Evolutionary conservation across 2,888 invertebrate genomes (phyloP), one percentile per base, ranked within the genome.

Genomic region (Eremobia ochroleuca): DNA sequence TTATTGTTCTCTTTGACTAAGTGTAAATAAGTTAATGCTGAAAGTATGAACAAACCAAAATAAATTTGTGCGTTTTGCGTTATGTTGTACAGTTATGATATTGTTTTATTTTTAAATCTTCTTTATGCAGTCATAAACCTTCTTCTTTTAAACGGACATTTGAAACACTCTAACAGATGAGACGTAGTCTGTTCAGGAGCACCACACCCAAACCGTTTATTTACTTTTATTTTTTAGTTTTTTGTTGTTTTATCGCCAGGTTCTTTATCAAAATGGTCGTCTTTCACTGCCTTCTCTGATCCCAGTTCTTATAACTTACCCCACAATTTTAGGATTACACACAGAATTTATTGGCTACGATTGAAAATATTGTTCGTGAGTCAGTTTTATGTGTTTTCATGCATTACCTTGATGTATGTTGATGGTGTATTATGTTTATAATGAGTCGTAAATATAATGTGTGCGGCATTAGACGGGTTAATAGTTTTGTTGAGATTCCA

Each of bases 311-410:
- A 46, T 90, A 37, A 81, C 88, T 90, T 91, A 66, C 0, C 65
- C 85, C 80, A 69, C 40, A 70, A 70, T 72, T 40, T 75, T 73
- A 89, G 91, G 93, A 93, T 94, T 93, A 94, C 87, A 88, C 86
- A 88, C 85, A 88, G 87, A 92, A 94, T 94, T 94, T 94, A 94
- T 94, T 91, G 90, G 93, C 89, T 91, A 90, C 91, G 91, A 94
- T 93, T 92, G 93, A 94, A 94, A 94, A 94, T 94, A 94, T 94
- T 92, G 91, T 93, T 91, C 88, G 90, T 90, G 87, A 91, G 92
- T 92, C 92, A 90, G 90, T 92, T 94, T 94, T 93, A 94, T 94
- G 92, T 90, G 92, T 91, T 92, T 92, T 90, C 90, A 87, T 92
- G 91, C 91, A 92, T 94, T 92, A 93, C 84, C 84, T 89, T 92